A percentile compares a stretch with the other conserved stretches of the same genome.
Conservation (phyloP, 2,888 invertebrate species). For the Operophtera brumata region DNA sequence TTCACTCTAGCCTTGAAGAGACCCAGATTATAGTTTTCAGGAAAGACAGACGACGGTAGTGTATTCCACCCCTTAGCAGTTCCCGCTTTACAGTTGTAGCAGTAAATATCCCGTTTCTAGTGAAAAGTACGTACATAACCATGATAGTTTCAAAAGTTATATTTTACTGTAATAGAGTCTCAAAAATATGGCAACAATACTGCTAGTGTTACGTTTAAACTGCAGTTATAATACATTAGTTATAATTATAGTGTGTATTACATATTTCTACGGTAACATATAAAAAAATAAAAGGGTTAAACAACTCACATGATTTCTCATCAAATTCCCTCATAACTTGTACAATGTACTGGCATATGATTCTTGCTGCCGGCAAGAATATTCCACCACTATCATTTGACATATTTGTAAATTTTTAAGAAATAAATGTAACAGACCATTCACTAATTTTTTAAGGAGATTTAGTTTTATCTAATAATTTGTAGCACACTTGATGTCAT, state of each 20-base stretch:
- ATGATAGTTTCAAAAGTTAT: too few species aligned
- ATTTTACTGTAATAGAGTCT: too few species aligned
- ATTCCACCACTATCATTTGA: conserved; percentile 60
- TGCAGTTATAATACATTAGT: background rate
- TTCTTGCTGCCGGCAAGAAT: conserved; percentile 50
- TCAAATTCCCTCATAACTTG: conserved; percentile 53
- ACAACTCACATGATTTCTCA: conserved; percentile 47
- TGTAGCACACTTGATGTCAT: background rate
- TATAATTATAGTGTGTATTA: too few species aligned
- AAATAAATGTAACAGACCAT: background rate
- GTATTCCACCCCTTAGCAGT: too few species aligned
- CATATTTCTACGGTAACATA: background rate
- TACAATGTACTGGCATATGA: conserved; percentile 50
- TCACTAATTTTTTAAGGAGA: background rate
- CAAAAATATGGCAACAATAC: too few species aligned
- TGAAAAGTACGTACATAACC: too few species aligned
- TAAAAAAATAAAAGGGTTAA: background rate
- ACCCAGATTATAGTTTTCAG: too few species aligned
- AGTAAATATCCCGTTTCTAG: too few species aligned
- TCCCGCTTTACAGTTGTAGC: too few species aligned
- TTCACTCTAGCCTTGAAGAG: too few species aligned
- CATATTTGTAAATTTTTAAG: conserved; percentile 38
- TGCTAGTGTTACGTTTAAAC: background rate
- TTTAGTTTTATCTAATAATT: background rate
- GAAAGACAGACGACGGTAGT: too few species aligned